Percentiles rank a stretch among this genome's conserved stretches.
Evolutionary conservation across 2,888 invertebrate species (phyloP).

Genomic region (Metopia argyrocephala): DNA sequence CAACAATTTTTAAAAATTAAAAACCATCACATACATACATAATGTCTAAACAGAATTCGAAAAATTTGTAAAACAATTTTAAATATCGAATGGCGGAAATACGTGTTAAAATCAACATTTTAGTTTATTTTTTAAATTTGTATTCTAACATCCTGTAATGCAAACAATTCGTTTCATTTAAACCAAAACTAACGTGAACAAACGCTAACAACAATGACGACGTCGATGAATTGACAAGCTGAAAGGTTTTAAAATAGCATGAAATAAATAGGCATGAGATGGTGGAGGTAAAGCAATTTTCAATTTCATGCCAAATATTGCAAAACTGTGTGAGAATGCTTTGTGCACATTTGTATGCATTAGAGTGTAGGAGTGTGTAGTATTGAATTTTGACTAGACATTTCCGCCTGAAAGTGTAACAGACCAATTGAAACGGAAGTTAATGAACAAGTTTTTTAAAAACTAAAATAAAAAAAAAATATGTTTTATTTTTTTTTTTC

Average conservation of each 20-base stretch:
- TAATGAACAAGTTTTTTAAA: conserved; percentile 68
- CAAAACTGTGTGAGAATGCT: too few species aligned
- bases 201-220: not conserved
- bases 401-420: conserved; percentile 67
- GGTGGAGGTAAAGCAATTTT: too few species aligned
- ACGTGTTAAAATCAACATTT: not conserved
- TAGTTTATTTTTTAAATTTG: not conserved
- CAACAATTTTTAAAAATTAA: not conserved
- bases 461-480: too few species aligned
- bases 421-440: conserved; percentile 68
- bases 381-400: conserved; percentile 59
- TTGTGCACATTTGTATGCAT: not conserved
- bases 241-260: not conserved
- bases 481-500: not conserved
- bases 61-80: not conserved
- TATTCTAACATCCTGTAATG: not conserved
- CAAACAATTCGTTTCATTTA: not conserved
- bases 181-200: not conserved
- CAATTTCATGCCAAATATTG: not conserved
- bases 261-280: not conserved
- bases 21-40: not conserved
- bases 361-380: not conserved
- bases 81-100: conserved; percentile 1
- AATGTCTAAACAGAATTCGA: not conserved
- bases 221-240: not conserved